These are phyloP conservation scores for Buteo buteo DNA, from an alignment of 2,113 vertebrate genomes.

Conservation along the genomic window DNA sequence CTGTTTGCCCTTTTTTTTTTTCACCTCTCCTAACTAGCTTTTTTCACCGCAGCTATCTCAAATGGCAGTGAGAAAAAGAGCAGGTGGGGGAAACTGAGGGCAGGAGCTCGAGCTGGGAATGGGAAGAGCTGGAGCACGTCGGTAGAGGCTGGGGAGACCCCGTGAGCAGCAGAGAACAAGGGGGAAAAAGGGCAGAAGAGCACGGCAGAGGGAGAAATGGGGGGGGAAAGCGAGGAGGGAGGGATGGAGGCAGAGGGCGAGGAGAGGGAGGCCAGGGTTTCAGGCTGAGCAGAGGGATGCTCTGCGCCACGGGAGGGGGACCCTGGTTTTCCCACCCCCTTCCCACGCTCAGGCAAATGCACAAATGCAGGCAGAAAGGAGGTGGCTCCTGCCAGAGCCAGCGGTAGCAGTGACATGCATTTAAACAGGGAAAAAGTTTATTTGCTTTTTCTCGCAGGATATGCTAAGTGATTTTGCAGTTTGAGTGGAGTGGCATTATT, in stretches of 20 bases:
- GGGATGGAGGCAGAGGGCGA: not conserved
- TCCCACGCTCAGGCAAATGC: rapidly evolving
- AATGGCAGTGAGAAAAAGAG: not conserved
- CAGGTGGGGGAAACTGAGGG: not conserved
- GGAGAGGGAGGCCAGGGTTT: not conserved
- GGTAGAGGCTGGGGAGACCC: not conserved
- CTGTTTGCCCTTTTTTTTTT: not conserved
- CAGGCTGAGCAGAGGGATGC: not conserved
- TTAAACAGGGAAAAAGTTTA: conserved; percentile 63
- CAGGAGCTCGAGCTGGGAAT: not conserved
- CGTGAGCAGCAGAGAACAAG: not conserved
- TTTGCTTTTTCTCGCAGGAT: conserved; percentile 69
- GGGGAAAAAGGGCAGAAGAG: not conserved
- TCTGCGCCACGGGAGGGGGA: rapidly evolving
- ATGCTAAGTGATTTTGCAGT: conserved; percentile 75
- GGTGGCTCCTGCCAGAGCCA: not conserved
- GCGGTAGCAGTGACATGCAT: not conserved
- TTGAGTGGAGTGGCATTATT: conserved; percentile 70
- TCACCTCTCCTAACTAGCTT: rapidly evolving
- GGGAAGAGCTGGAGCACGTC: not conserved
- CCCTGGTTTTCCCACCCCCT: not conserved
- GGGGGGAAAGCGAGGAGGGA: not conserved
- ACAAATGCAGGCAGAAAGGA: not conserved
- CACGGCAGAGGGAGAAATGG: rapidly evolving
- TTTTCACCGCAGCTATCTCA: not conserved